Evolutionary conservation across 2,113 vertebrate species (phyloP), one percentile per base, ranked within the genome.

Genomic region (Tenrec ecaudatus): DNA sequence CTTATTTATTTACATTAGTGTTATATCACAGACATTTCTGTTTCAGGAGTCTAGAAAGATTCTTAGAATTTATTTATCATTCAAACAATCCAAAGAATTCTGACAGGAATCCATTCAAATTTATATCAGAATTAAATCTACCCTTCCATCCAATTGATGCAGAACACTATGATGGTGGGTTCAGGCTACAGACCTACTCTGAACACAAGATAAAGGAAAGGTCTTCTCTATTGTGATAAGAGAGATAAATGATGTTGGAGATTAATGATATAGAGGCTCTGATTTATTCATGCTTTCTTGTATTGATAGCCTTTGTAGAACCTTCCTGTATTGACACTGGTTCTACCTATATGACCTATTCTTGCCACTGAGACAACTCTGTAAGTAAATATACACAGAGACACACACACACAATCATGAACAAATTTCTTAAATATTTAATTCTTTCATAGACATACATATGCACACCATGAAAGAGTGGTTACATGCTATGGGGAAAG

Each of bases 41-140:
- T 58, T 85, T 90, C 17, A 53, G 5, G 38, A 33, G 10, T 83
- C 29, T 62, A 40, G 20, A 22, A 5, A 71, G 16, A 31, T 83
- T 84, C 20, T 60, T 17, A 94, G 66, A 81, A 87, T 57, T 88
- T 69, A 83, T 7, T 89, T 80, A 85, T 62, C 62, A 53, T 53
- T 53, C 9, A 73, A 60, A 77, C 3, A 84, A 38, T 86, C 25
- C 9, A 81, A 78, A 7, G 19, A 27, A 47, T 87, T 92, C 38
- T 81, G 36, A 53, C 66, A 91, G 33, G n/a, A n/a, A 92, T 66
- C 60, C 53, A 66, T 71, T 9, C 29, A 66, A 66, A 69, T 38
- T 40, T 82, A 16, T 23, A 33, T 58, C 16, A 53, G 31, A 23
- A 53, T 53, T 53, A 53, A 53, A 14, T 53, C 47, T 53, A 53